Evolutionary conservation across 2,113 vertebrate species (phyloP), one percentile per base, ranked within the genome.

Genomic region (Chamaetylas fuelleborni): DNA sequence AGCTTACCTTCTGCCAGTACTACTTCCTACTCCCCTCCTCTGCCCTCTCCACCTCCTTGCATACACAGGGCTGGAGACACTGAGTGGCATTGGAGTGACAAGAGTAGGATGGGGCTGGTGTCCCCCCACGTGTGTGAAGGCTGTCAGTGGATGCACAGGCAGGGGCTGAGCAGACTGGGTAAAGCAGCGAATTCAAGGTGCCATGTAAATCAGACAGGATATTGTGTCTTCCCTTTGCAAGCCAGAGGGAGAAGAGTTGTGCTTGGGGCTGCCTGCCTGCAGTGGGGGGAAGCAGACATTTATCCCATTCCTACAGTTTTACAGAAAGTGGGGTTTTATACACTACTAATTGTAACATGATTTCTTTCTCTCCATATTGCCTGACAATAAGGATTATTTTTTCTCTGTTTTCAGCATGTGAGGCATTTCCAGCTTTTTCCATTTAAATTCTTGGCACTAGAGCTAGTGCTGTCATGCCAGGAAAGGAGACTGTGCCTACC

Each of bases 81-180:
- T 74, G 65, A 15, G 51, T 74, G 61, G 8, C 1, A 0, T 18
- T 67, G 69, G 28, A 33, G 15, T 33, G 64, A 53, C 2, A 5
- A 69, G 33, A 36, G 51, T 11, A 36, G 56, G 36, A 8, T 1
- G 1, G 34, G 23, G 5, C 43, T 33, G 76, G 36, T 0, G 0
- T 42, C 14, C 19, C 67, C n/a, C 29, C 25, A 25, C 0, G 0
- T 17, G 13, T 1, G 0, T 50, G 20, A n/a, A 74, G 19, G 12
- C 17, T 62, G 19, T 54, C 48, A 12, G 47, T 29, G 73, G 3
- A 4, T 26, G 29, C 1, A 0, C 0, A 3, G 34, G 22, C 16
- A 25, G 33, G 7, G 26, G 8, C 5, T 36, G 38, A 36, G 36
- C 36, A 62, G n/a, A 38, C 24, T 19, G 29, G 33, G 29, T 47